Evolutionary conservation across 1,140 invertebrate genomes (phyloP).

Genomic region (Araneus ventricosus): DNA sequence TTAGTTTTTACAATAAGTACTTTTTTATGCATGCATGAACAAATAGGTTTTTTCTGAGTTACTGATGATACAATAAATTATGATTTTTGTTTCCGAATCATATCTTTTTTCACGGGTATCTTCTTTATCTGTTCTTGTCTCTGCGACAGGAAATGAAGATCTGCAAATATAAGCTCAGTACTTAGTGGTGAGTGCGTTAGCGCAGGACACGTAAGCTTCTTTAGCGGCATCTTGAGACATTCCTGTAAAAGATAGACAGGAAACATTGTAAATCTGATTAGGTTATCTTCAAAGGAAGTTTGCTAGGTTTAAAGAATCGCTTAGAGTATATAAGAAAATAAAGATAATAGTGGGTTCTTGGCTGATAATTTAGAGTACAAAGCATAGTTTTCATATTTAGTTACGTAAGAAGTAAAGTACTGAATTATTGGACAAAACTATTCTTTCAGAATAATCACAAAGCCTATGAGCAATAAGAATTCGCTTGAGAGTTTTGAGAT

Average conservation of each 20-base stretch:
- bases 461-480: too few relatives aligned
- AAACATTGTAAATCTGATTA: not conserved
- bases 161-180: conserved; percentile 72
- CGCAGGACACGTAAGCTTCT: conserved; percentile 90
- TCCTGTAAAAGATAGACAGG: conserved; percentile 77
- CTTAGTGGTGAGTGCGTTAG: conserved; percentile 83
- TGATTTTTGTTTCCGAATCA: not conserved
- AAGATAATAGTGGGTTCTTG: too few relatives aligned
- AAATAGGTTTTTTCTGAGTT: not conserved
- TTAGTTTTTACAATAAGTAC: not conserved
- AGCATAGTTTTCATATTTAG: too few relatives aligned
- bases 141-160: conserved; percentile 38
- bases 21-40: not conserved
- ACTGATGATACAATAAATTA: not conserved
- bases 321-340: too few relatives aligned
- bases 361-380: too few relatives aligned
- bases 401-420: too few relatives aligned
- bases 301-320: not conserved
- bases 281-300: not conserved
- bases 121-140: conserved; percentile 33
- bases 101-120: not conserved
- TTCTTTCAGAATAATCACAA: too few relatives aligned
- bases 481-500: too few relatives aligned
- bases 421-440: too few relatives aligned
- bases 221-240: conserved; percentile 88